Conservation (phyloP, 2,797 vertebrate species). For the Characodon lateralis region DNA sequence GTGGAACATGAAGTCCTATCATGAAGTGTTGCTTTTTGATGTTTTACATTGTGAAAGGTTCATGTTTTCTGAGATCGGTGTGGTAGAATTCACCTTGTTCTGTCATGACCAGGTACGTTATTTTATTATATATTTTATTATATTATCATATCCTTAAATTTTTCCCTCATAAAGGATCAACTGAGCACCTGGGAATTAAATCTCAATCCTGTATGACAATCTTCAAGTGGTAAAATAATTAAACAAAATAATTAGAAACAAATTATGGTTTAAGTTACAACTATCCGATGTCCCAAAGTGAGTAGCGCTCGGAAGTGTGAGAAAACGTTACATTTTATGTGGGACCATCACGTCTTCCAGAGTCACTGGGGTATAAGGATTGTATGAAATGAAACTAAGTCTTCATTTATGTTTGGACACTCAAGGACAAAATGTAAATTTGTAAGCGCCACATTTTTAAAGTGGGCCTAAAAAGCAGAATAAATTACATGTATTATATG, state of each 20-base stretch:
- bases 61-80: not conserved
- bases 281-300: not conserved
- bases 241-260: not conserved
- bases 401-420: not conserved
- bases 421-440: not conserved
- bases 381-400: not conserved
- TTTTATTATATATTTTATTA: not conserved
- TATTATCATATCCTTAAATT: not conserved
- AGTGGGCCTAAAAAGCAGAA: not conserved
- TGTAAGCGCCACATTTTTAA: not conserved
- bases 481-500: not conserved
- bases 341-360: not conserved
- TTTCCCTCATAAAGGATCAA: not conserved
- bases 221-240: not conserved
- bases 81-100: not conserved
- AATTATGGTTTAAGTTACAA: not conserved
- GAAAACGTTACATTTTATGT: not conserved
- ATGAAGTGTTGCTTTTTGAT: not conserved
- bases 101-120: not conserved
- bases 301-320: not conserved
- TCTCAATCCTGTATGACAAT: not conserved
- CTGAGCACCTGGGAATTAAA: not conserved
- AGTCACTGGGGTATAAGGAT: not conserved
- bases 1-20: not conserved
- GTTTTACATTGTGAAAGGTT: not conserved